Evolutionary conservation across 2,113 vertebrate genomes (phyloP).

Genomic region (Alexandromys fortis): DNA sequence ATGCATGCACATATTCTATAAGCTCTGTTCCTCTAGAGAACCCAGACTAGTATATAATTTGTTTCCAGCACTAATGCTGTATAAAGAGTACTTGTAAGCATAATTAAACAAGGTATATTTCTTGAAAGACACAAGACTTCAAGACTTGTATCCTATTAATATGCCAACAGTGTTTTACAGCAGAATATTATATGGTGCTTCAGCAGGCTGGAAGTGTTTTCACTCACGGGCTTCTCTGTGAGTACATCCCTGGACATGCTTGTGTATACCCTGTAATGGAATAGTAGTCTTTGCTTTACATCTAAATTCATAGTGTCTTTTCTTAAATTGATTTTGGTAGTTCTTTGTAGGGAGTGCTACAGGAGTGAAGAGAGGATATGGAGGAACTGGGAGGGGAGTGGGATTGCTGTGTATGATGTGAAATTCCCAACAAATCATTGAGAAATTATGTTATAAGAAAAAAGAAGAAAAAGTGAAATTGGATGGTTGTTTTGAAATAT

Average conservation of each 20-base stretch:
- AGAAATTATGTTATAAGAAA: not conserved
- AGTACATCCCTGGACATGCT: not conserved
- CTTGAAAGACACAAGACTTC: not conserved
- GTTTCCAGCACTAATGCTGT: not conserved
- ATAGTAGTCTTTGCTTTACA: not conserved
- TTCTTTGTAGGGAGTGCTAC: not conserved
- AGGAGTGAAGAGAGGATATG: not conserved
- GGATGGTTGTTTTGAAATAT: not conserved
- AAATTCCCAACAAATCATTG: not conserved
- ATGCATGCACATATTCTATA: not conserved
- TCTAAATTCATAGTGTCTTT: not conserved
- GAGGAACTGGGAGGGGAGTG: not conserved
- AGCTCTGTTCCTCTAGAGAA: not conserved
- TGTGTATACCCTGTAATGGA: not conserved
- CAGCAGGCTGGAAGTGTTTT: not conserved
- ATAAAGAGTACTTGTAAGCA: not conserved
- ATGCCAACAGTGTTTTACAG: not conserved
- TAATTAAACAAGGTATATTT: constrained; percentile 56
- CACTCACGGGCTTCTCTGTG: not conserved
- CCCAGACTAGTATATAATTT: too few relatives aligned
- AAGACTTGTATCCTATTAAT: not conserved
- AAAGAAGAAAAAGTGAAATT: not conserved
- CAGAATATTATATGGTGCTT: not conserved
- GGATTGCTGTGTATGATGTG: not conserved
- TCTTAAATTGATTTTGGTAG: not conserved